phyloP scores from a whole-genome alignment of 2,113 vertebrate species.

The Microcebus griseorufus region DNA sequence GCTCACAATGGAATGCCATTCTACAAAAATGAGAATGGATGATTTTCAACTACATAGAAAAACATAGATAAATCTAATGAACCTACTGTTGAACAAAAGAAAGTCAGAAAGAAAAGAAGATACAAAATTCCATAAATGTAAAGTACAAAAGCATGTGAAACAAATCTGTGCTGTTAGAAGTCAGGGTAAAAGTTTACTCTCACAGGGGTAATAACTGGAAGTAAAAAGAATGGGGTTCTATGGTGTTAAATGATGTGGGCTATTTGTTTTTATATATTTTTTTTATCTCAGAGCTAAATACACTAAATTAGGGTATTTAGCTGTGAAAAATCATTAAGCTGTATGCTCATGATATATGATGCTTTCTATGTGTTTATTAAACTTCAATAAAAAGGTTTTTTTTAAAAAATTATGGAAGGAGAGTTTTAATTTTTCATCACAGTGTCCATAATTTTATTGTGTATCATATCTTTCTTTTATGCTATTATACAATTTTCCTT shows the following conservation, averaged over 20 bases:
- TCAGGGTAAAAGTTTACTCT: background rate
- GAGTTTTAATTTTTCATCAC: background rate
- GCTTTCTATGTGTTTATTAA: background rate
- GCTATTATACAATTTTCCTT: constrained; percentile 21
- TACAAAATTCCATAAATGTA: background rate
- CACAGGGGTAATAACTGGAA: background rate
- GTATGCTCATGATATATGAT: background rate
- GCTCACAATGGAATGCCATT: background rate
- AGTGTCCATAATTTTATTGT: background rate
- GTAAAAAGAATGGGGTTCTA: background rate
- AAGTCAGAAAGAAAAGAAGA: background rate
- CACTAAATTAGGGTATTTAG: background rate
- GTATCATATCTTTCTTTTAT: constrained; percentile 1
- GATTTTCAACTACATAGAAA: background rate
- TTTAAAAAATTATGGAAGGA: background rate
- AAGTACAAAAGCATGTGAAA: background rate
- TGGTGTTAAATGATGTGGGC: background rate
- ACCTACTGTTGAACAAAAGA: background rate
- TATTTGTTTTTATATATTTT: background rate
- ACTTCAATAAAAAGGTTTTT: background rate
- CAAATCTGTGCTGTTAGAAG: background rate
- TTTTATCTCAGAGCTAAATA: background rate
- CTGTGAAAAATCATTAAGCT: background rate
- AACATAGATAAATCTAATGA: background rate
- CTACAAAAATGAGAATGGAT: background rate